Conservation (phyloP, 2,113 vertebrate species). For the Microtus richardsoni region DNA sequence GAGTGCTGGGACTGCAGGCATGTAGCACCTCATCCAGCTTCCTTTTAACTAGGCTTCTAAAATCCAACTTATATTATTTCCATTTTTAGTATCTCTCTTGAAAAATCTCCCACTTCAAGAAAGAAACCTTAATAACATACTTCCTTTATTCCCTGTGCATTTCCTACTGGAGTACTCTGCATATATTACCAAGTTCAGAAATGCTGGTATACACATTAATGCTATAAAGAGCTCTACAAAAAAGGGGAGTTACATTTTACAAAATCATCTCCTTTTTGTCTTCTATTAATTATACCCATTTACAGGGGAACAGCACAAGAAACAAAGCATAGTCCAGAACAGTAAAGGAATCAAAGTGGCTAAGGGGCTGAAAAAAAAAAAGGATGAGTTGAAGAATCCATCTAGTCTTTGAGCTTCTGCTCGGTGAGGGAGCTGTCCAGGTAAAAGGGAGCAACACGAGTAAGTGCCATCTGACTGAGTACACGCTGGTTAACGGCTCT, state of each 20-base stretch:
- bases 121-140: neutral
- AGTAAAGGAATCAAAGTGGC: neutral
- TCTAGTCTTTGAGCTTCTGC: slow-evolving; percentile 29
- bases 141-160: neutral
- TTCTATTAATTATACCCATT: slow-evolving; percentile 4
- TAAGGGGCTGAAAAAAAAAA: neutral
- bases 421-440: neutral
- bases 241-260: neutral
- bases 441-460: neutral
- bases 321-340: neutral
- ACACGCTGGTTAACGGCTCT: neutral
- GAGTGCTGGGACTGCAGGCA: neutral
- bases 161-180: neutral
- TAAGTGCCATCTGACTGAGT: neutral
- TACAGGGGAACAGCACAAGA: neutral
- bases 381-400: neutral
- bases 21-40: no score
- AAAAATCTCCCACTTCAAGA: neutral
- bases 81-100: neutral
- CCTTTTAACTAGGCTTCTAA: neutral
- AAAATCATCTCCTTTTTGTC: neutral
- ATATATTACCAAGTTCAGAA: neutral
- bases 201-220: neutral
- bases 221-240: slow-evolving; percentile 20
- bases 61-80: neutral